Base-by-base conservation (phyloP, 2,888 invertebrate genomes). In the Falcaria lacertinaria region DNA sequence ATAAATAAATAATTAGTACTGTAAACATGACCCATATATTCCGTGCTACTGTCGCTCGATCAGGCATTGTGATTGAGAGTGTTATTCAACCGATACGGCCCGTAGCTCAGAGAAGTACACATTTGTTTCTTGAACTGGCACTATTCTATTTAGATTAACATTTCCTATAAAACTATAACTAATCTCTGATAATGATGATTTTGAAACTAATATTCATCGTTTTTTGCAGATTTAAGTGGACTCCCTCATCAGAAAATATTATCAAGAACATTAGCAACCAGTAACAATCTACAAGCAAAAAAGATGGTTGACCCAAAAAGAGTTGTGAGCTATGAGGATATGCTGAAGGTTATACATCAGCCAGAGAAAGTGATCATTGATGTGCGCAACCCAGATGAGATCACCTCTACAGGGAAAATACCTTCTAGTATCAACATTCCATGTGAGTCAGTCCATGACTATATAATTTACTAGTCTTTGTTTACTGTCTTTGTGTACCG, bases 391-490 rank as follows among this genome's bases (percentile, higher is more conserved):
- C 93, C 94, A 15, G 78, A 90, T 4, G 95, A 95, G 82, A 82
- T 95, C 1, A 66, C 86, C 48, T 90, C 91, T 52, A 93, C 93
- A 17, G 95, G 95, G 2, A 84, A 89, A 68, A 91, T 95, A 52
- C 95, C 95, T 28, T 92, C 92, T 15, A 94, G 94, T 68, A 92
- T 95, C 43, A 94, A 95, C 69, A 94, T 95, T 72, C 95, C 95
- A 65, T 87, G 95, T 93, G 91, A 90, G 39, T n/a, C 19, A 32
- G 5, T 15, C 7, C n/a, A n/a, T n/a, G n/a, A n/a, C n/a, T n/a
- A 6, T 35, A 1, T 22, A 14, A 15, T 37, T n/a, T n/a, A n/a
- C n/a, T n/a, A n/a, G n/a, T n/a, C n/a, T n/a, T n/a, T n/a, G n/a
- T n/a, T n/a, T n/a, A n/a, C n/a, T n/a, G n/a, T n/a, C n/a, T n/a